These are phyloP conservation scores for Parasteatoda lunata DNA, from an alignment of 2,888 invertebrate genomes.

Conservation along the genomic window DNA sequence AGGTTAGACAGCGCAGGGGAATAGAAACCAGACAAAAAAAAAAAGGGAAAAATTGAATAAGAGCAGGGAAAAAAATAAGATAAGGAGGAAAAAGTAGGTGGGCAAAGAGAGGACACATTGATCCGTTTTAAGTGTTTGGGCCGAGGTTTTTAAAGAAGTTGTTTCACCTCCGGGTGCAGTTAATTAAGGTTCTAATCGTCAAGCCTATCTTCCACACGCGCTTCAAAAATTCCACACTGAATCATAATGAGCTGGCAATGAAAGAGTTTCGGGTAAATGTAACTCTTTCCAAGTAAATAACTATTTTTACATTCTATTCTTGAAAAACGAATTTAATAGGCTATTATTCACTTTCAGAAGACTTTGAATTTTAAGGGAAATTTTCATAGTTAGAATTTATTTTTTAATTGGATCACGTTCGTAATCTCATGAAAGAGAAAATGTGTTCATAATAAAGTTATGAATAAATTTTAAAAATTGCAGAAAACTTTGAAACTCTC, in stretches of 20 bases:
- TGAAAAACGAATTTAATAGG: not conserved
- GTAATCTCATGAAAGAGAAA: not conserved
- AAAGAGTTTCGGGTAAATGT: not conserved
- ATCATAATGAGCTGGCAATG: slow-evolving; percentile 41
- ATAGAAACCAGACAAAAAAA: not conserved
- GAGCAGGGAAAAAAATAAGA: slow-evolving; percentile 29
- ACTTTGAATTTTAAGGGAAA: not conserved
- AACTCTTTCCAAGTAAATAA: not conserved
- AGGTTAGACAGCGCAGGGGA: slow-evolving; percentile 14
- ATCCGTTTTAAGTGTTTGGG: slow-evolving; percentile 52
- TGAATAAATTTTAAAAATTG: not conserved
- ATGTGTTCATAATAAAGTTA: not conserved
- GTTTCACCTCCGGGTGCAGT: slow-evolving; percentile 42
- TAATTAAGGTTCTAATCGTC: slow-evolving; percentile 52
- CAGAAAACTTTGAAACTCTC: not conserved
- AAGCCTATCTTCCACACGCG: not conserved
- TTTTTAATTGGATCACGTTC: too few species aligned
- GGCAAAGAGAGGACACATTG: slow-evolving; percentile 12
- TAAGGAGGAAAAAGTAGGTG: not conserved
- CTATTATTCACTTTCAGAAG: not conserved
- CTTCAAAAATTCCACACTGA: slow-evolving; percentile 15
- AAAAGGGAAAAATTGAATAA: slow-evolving; percentile 8
- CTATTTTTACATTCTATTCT: slow-evolving; percentile 20
- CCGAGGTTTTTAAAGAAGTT: slow-evolving; percentile 45
- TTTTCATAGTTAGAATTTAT: not conserved